phyloP scores from a whole-genome alignment of 2,113 vertebrate genomes.

The Opisthocomus hoazin region DNA sequence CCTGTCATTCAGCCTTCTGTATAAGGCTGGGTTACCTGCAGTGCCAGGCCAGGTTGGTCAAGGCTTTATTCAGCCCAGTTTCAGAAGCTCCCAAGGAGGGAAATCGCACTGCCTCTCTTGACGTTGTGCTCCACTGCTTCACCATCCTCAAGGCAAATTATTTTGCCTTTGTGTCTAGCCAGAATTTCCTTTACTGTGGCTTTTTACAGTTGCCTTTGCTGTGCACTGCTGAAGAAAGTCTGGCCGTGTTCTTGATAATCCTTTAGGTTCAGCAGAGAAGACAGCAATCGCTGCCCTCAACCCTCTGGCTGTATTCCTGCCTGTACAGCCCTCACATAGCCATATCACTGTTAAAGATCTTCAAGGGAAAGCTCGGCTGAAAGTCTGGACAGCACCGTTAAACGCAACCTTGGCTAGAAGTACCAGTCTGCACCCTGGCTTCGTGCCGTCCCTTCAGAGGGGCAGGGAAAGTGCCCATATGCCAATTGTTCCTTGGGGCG shows the following conservation, averaged over 20 bases:
- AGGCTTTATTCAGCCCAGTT: neutral
- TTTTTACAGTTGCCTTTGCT: neutral
- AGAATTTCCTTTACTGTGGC: neutral
- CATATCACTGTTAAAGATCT: neutral
- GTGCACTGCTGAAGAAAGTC: neutral
- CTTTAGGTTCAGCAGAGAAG: neutral
- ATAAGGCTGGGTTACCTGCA: neutral
- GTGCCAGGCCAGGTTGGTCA: neutral
- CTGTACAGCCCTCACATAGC: neutral
- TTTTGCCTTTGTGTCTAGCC: neutral
- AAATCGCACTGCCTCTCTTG: neutral
- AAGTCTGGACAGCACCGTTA: fast-evolving
- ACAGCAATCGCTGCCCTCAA: neutral
- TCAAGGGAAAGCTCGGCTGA: neutral
- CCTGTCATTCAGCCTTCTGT: neutral
- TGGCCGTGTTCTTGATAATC: neutral
- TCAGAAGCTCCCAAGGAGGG: neutral
- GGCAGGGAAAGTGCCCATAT: neutral
- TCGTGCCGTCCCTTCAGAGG: neutral
- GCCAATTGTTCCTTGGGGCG: neutral
- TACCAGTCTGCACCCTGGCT: neutral
- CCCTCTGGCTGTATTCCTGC: neutral
- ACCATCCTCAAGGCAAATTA: neutral
- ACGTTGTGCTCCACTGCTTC: neutral
- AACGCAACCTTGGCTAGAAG: neutral